phyloP scores from a whole-genome alignment of 2,113 vertebrate species.

The Chloropsis cyanopogon region DNA sequence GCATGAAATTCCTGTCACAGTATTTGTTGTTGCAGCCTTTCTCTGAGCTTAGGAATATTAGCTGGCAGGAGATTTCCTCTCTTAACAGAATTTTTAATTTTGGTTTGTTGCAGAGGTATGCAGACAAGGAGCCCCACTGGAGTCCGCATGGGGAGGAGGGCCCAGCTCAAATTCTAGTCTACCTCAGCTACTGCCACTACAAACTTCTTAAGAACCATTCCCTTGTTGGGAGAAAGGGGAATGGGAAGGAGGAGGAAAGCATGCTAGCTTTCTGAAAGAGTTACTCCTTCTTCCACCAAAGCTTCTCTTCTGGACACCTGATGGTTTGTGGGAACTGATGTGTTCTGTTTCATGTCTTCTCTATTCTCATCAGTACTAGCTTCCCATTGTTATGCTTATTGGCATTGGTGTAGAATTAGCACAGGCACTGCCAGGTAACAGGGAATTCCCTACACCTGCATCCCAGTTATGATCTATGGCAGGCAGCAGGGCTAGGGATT shows the following conservation, averaged over 20 bases:
- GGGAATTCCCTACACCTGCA: background rate
- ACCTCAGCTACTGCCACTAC: background rate
- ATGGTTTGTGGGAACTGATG: background rate
- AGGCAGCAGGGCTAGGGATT: background rate
- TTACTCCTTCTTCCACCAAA: background rate
- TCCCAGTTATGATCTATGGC: background rate
- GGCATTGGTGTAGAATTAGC: background rate
- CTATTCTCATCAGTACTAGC: background rate
- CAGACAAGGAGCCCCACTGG: background rate
- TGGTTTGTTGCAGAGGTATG: background rate
- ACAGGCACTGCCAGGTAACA: background rate
- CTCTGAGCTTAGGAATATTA: background rate
- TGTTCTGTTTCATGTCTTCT: background rate
- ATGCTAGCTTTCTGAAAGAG: background rate
- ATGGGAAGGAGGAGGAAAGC: background rate
- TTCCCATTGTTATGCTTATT: background rate
- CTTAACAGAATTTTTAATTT: slow-evolving; percentile 59
- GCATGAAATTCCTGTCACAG: background rate
- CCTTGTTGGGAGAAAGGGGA: background rate
- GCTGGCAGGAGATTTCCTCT: slow-evolving; percentile 48
- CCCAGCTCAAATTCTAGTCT: background rate
- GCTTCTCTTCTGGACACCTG: background rate
- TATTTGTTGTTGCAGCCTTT: background rate
- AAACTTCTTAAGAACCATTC: background rate
- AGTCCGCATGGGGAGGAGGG: background rate